Percentiles rank a stretch among this genome's conserved stretches.
Conservation (phyloP, 2,888 invertebrate species). For the Epicampocera succincta region DNA sequence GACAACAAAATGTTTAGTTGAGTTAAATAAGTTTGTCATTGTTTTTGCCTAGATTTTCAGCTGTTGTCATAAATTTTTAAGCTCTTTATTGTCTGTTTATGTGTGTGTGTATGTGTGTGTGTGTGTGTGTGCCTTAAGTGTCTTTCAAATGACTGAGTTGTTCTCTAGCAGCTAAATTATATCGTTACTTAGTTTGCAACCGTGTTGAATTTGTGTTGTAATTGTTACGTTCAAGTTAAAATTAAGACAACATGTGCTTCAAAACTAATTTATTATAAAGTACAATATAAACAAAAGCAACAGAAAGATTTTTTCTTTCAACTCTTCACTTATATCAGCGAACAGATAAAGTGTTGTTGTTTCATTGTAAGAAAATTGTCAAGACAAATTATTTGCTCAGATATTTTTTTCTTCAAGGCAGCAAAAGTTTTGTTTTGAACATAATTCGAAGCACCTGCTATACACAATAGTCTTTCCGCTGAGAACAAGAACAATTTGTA, state of each 20-base stretch:
- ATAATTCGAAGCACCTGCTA: too few species aligned
- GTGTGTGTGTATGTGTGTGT: too few species aligned
- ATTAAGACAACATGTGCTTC: constrained; percentile 56
- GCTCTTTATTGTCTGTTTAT: constrained; percentile 37
- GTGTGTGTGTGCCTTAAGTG: constrained; percentile 2
- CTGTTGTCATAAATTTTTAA: constrained; percentile 61
- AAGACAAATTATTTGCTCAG: background rate
- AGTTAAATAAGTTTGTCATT: constrained; percentile 30
- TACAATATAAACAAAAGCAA: constrained; percentile 43
- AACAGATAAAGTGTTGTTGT: constrained; percentile 33
- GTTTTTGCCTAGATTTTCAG: constrained; percentile 12
- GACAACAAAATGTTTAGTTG: constrained; percentile 61
- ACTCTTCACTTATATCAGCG: constrained; percentile 44
- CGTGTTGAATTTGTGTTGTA: constrained; percentile 5
- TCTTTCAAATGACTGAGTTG: constrained; percentile 31
- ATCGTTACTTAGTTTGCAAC: background rate
- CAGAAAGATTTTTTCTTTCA: constrained; percentile 34
- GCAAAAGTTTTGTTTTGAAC: background rate
- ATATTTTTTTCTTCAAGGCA: background rate
- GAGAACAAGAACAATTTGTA: too few species aligned
- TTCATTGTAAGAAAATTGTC: constrained; percentile 18
- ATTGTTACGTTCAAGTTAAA: constrained; percentile 32
- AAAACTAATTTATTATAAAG: constrained; percentile 57
- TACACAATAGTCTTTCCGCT: too few species aligned
- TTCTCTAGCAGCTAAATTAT: constrained; percentile 10